phyloP scores from a whole-genome alignment of 2,888 invertebrate species.

The Sthenelais limicola region DNA sequence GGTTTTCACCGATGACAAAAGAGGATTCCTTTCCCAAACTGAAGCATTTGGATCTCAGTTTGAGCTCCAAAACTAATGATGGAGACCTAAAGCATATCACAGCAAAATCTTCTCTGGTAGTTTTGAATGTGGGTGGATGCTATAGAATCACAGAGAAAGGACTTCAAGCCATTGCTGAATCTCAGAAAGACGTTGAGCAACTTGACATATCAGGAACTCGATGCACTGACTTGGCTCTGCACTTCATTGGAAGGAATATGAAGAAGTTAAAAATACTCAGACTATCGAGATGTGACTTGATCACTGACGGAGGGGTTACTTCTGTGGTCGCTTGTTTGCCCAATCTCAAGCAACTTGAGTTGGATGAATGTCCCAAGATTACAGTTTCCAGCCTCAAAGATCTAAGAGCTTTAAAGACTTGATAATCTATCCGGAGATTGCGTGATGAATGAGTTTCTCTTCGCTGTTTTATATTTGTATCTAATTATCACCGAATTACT shows the following conservation, averaged over 20 bases:
- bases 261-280: slow-evolving; percentile 50
- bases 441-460: too few relatives aligned
- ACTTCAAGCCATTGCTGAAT: not conserved
- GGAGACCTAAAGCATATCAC: slow-evolving; percentile 32
- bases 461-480: too few relatives aligned
- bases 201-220: slow-evolving; percentile 33
- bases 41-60: slow-evolving; percentile 29
- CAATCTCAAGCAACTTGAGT: slow-evolving; percentile 51
- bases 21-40: slow-evolving; percentile 1
- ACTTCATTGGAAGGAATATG: slow-evolving; percentile 25
- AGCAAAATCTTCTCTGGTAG: not conserved
- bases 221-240: slow-evolving; percentile 37
- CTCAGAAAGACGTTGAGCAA: slow-evolving; percentile 13
- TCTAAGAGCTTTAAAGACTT: too few relatives aligned
- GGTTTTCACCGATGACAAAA: slow-evolving; percentile 24
- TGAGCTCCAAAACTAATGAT: slow-evolving; percentile 35
- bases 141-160: slow-evolving; percentile 39
- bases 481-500: too few relatives aligned
- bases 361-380: slow-evolving; percentile 49
- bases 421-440: too few relatives aligned
- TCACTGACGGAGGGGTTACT: slow-evolving; percentile 53
- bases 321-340: slow-evolving; percentile 51
- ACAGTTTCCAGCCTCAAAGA: slow-evolving; percentile 4
- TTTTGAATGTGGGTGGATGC: slow-evolving; percentile 5
- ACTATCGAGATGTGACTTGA: slow-evolving; percentile 49